Conservation (phyloP, 2,888 invertebrate species). For the Geotrupes spiniger region DNA sequence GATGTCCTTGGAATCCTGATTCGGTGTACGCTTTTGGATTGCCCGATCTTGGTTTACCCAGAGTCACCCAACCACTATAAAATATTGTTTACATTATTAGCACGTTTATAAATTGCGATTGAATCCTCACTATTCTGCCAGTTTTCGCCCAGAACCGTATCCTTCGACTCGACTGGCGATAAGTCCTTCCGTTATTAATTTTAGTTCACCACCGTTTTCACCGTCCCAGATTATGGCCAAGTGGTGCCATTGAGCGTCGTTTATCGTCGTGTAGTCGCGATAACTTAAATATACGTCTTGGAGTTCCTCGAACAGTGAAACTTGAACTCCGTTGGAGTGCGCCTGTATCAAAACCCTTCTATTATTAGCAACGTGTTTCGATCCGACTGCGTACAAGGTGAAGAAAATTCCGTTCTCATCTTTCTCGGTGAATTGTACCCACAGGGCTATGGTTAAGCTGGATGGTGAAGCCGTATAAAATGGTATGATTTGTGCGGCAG, state of each 20-base stretch:
- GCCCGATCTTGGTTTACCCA: conserved; percentile 84
- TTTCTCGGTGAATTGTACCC: conserved; percentile 92
- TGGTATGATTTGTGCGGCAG: conserved; percentile 90
- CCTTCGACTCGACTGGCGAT: conserved; percentile 90
- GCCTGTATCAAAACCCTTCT: conserved; percentile 85
- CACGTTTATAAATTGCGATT: too few species aligned
- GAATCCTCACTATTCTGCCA: conserved; percentile 76
- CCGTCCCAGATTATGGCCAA: conserved; percentile 95
- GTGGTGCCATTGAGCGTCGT: conserved; percentile 97
- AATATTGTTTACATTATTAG: conserved; percentile 9
- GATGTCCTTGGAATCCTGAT: conserved; percentile 91
- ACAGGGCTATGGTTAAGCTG: conserved; percentile 87
- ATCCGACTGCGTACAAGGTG: conserved; percentile 86
- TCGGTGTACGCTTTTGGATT: conserved; percentile 81
- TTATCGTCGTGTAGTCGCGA: conserved; percentile 87
- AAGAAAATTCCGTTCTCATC: conserved; percentile 94
- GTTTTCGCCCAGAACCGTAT: conserved; percentile 76
- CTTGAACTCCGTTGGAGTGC: conserved; percentile 89
- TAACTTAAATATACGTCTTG: conserved; percentile 89
- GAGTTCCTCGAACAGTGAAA: conserved; percentile 83
- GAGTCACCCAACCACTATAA: conserved; percentile 83
- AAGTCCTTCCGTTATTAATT: conserved; percentile 91
- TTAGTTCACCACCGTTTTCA: conserved; percentile 77
- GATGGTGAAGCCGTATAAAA: conserved; percentile 75
- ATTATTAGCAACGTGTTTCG: conserved; percentile 73